Conservation (phyloP, 2,797 vertebrate species). For the Melanotaenia boesemani region DNA sequence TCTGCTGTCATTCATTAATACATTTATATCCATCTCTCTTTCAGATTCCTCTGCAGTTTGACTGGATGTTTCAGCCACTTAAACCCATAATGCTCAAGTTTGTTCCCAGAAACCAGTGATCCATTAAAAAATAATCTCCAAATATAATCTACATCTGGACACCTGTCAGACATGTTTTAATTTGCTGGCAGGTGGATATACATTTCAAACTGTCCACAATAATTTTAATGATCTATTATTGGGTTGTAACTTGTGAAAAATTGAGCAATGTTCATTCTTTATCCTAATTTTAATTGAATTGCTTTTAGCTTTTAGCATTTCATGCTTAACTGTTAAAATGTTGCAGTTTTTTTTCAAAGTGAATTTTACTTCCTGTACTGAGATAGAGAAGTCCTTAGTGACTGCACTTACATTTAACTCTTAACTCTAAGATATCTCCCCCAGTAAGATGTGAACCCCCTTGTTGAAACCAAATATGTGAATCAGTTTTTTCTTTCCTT, state of each 20-base stretch:
- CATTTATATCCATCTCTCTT: slow-evolving; percentile 12
- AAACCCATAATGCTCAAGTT: slow-evolving; percentile 66
- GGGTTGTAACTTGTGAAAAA: too few relatives aligned
- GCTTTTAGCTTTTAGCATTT: too few relatives aligned
- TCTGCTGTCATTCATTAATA: neutral
- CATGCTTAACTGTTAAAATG: too few relatives aligned
- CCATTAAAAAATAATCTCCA: neutral
- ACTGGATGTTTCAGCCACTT: slow-evolving; percentile 41
- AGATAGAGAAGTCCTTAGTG: too few relatives aligned
- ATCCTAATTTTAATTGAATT: too few relatives aligned
- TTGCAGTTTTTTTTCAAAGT: too few relatives aligned
- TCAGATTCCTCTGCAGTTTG: slow-evolving; percentile 67
- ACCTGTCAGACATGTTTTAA: neutral
- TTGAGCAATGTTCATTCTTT: too few relatives aligned
- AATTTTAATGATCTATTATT: too few relatives aligned
- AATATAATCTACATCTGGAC: neutral
- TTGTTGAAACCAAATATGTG: neutral
- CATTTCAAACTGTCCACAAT: neutral
- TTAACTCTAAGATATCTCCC: too few relatives aligned
- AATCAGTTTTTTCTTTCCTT: neutral
- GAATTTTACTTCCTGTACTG: too few relatives aligned
- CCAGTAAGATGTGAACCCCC: too few relatives aligned
- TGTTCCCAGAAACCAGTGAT: slow-evolving; percentile 57
- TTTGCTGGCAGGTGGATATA: neutral
- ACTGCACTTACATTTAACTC: too few relatives aligned